Evolutionary conservation across 2,113 vertebrate genomes (phyloP), one percentile per base, ranked within the genome.

Genomic region (Mobula hypostoma): DNA sequence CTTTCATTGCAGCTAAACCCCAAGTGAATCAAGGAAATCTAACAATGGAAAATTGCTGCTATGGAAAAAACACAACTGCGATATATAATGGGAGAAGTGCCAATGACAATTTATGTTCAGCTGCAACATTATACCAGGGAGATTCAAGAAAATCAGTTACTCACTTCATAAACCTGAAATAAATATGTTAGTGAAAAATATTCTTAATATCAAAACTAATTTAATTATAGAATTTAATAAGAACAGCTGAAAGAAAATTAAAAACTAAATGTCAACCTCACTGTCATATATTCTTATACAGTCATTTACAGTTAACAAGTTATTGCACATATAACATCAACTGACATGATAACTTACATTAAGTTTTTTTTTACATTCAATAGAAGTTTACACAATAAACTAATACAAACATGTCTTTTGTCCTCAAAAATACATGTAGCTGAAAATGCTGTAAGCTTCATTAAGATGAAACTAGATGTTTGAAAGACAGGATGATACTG

Each of bases 371-470:
- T 80, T 40, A 3, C 40, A 80, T 12, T 4, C 78, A 80, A 15
- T 85, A 27, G 24, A 11, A 79, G 79, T 87, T 61, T 58, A 85
- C 24, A 85, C 2, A 85, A 85, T 58, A 85, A 27, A 21, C 24
- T 9, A 82, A n/a, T 82, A 21, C 21, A 82, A 19, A 7, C 40
- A 6, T 82, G 7, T 24, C 48, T 12, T 58, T 85, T 21, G 56
- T 61, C 14, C 58, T 27, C 29, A 27, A 29, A 87, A 29, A 61
- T 29, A 85, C 6, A 0, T 85, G 36, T 83, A 83, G 82, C 82
- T 87, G 24, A 24, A 56, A 87, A 21, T 87, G 56, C 83, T 87
- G 83, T n/a, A 87, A 87, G 27, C 9, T 87, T 87, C 83, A 61
- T 8, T 58, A 58, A 85, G 48, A 87, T 7, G 27, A 29, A 27